phyloP scores from a whole-genome alignment of 2,113 vertebrate species.

The Calidris pugnax region DNA sequence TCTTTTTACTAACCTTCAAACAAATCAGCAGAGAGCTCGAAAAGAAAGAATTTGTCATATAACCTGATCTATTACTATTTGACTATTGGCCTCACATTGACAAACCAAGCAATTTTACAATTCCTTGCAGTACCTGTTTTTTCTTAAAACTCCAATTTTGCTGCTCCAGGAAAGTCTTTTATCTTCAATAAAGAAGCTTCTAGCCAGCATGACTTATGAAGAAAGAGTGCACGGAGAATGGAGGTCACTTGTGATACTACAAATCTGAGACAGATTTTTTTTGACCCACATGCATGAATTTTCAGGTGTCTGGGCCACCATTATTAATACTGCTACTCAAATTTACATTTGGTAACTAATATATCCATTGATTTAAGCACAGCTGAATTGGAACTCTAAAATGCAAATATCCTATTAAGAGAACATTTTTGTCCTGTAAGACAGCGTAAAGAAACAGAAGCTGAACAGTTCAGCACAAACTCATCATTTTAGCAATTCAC shows the following conservation, averaged over 20 bases:
- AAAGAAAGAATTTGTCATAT: not conserved
- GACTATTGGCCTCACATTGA: not conserved
- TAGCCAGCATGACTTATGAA: not conserved
- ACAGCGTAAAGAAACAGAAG: not conserved
- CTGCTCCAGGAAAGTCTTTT: not conserved
- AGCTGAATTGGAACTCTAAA: not conserved
- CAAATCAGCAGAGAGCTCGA: not conserved
- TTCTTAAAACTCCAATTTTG: not conserved
- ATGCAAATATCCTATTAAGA: not conserved
- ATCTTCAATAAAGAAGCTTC: not conserved
- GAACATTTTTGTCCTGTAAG: not conserved
- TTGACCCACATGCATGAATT: not conserved
- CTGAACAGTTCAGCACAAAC: not conserved
- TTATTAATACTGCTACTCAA: not conserved
- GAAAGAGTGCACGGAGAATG: not conserved
- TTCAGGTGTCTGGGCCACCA: not conserved
- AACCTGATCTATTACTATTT: not conserved
- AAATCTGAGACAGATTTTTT: not conserved
- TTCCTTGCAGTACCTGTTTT: not conserved
- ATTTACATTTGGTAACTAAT: not conserved
- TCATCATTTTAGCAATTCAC: not conserved
- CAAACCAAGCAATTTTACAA: not conserved
- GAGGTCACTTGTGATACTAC: not conserved
- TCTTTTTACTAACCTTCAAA: not conserved
- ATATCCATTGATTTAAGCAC: not conserved